phyloP scores from a whole-genome alignment of 2,888 invertebrate genomes.

The Nebria brevicollis region DNA sequence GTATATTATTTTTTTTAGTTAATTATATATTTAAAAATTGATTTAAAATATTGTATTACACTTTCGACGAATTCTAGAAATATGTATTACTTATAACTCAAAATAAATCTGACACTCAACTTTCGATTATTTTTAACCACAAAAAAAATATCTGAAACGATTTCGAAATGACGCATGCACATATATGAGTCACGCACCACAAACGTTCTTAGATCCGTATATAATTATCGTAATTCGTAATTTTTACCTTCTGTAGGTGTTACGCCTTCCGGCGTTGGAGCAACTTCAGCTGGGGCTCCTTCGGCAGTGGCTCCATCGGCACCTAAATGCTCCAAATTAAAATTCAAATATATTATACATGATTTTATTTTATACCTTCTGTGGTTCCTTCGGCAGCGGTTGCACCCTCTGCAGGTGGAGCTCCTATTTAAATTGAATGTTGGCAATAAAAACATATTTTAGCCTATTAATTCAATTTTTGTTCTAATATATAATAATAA shows the following conservation, averaged over 20 bases:
- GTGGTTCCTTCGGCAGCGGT: slow-evolving; percentile 57
- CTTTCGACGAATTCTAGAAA: not conserved
- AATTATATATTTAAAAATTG: not conserved
- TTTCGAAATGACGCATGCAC: not conserved
- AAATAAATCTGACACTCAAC: not conserved
- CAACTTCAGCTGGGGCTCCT: slow-evolving; percentile 49
- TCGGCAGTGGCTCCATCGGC: slow-evolving; percentile 30
- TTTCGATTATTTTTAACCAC: not conserved
- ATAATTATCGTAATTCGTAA: slow-evolving; percentile 34
- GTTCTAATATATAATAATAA: not conserved
- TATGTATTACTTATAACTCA: not conserved
- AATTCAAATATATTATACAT: slow-evolving; percentile 27
- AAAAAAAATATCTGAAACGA: not conserved
- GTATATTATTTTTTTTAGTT: too few relatives aligned
- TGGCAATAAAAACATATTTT: too few relatives aligned
- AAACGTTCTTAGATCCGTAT: not conserved
- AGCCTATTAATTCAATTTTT: too few relatives aligned
- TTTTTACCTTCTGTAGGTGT: slow-evolving; percentile 51
- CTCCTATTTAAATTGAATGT: slow-evolving; percentile 51
- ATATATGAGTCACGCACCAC: not conserved
- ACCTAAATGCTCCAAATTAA: slow-evolving; percentile 51
- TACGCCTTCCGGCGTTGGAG: slow-evolving; percentile 49
- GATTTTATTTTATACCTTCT: not conserved
- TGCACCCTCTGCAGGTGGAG: slow-evolving; percentile 51
- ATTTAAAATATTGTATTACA: not conserved